Conservation (phyloP, 2,797 vertebrate species). For the Rhodeus uyekii region DNA sequence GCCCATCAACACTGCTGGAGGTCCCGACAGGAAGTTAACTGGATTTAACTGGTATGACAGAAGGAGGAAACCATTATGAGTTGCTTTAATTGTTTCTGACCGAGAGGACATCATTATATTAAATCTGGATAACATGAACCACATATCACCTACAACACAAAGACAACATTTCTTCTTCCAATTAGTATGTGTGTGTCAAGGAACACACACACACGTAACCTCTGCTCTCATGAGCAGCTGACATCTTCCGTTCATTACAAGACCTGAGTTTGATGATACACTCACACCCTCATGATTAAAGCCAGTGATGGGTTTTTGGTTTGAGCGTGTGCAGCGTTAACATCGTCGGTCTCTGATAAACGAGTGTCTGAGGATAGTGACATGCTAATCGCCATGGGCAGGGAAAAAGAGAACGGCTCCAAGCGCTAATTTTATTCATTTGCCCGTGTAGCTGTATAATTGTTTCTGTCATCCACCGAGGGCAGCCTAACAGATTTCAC, state of each 20-base stretch:
- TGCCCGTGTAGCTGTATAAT: slow-evolving; percentile 79
- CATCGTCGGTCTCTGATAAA: slow-evolving; percentile 66
- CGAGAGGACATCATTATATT: slow-evolving; percentile 12
- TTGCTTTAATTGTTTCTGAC: slow-evolving; percentile 73
- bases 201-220: background rate
- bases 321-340: slow-evolving; percentile 60
- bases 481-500: slow-evolving; percentile 80
- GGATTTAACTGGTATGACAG: slow-evolving; percentile 65
- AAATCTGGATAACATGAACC: slow-evolving; percentile 31
- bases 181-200: slow-evolving; percentile 71
- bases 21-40: slow-evolving; percentile 77
- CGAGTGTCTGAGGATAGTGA: slow-evolving; percentile 70
- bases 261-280: slow-evolving; percentile 43
- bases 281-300: slow-evolving; percentile 50
- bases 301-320: slow-evolving; percentile 47
- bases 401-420: slow-evolving; percentile 68
- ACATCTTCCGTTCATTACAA: slow-evolving; percentile 40
- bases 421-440: slow-evolving; percentile 81
- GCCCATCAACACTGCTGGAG: slow-evolving; percentile 68
- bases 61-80: slow-evolving; percentile 73
- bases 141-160: slow-evolving; percentile 75
- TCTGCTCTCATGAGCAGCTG: slow-evolving; percentile 41
- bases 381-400: slow-evolving; percentile 68
- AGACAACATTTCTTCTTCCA: slow-evolving; percentile 75
- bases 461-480: slow-evolving; percentile 80